Evolutionary conservation across 23 tunicate species (phyloP), one percentile per base, ranked within the genome.

Genomic region (Styela plicata): DNA sequence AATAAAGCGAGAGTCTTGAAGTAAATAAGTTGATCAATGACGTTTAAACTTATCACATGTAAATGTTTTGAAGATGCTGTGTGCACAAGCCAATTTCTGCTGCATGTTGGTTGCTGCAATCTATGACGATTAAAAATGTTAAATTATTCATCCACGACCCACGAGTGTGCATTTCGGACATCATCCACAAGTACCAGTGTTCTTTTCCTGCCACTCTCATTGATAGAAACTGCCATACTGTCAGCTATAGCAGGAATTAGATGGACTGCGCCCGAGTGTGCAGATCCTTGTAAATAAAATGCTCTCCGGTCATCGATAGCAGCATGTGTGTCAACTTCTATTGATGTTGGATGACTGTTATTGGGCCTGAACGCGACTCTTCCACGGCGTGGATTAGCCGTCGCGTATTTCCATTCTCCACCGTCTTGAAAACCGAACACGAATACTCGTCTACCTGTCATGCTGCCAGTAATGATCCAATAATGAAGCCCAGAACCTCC

Each of bases 391-490:
- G 57, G 57, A 44, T 44, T 44, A 44, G 29, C 77, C 3, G 77
- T 71, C 3, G 77, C 77, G 17, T 71, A 71, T 71, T 30, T 71
- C 77, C 77, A 71, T 33, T 34, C 77, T 19, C 77, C 5, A 5
- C 77, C 34, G 3, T 33, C 23, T 29, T 31, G 7, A 17, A 71
- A 32, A 18, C 77, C 77, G 17, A 71, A 71, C 2, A 71, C 77
- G 29, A 30, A 71, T 36, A 31, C 77, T 31, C 77, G 5, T 71
- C 37, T 27, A 19, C 77, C 35, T 3, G 32, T 71, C 34, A 28
- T 27, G 29, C 36, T 71, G 18, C 34, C 77, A 36, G 77, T 71
- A 2, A 71, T 30, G 24, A 22, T 32, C 77, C 77, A 71, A 30
- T 71, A 71, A n/a, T 71, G 77, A 3, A 71, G 35, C 20, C 35